phyloP scores from a whole-genome alignment of 1,140 invertebrate genomes.

The Daktulosphaira vitifoliae region DNA sequence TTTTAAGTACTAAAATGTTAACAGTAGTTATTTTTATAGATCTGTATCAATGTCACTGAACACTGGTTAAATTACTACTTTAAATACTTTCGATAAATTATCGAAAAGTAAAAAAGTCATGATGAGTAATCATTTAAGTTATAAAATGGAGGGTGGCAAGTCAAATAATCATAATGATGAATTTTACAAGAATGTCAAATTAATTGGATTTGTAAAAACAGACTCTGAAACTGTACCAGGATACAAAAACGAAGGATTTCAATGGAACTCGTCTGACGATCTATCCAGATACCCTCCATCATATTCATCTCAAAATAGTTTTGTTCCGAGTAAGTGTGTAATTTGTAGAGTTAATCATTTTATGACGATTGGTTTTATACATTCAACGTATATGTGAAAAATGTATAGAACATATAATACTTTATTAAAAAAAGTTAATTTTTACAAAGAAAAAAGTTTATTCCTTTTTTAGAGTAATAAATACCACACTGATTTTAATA shows the following conservation, averaged over 20 bases:
- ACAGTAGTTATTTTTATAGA: neutral
- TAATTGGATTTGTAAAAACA: conserved; percentile 12
- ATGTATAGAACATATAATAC: too few species aligned
- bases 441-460: too few species aligned
- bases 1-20: too few species aligned
- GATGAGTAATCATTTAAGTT: conserved; percentile 20
- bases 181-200: conserved; percentile 20
- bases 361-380: neutral
- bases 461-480: too few species aligned
- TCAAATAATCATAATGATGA: conserved; percentile 1
- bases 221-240: conserved; percentile 6
- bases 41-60: neutral
- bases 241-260: conserved; percentile 13
- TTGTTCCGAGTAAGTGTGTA: neutral
- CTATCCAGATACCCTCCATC: neutral
- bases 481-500: too few species aligned
- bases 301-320: neutral
- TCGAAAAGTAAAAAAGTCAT: neutral
- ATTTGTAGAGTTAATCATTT: neutral
- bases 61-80: neutral
- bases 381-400: too few species aligned
- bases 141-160: conserved; percentile 21
- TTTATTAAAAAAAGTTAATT: too few species aligned
- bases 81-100: neutral
- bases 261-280: conserved; percentile 16